Evolutionary conservation across 2,888 invertebrate genomes (phyloP).

Genomic region (Heliconius aoede): DNA sequence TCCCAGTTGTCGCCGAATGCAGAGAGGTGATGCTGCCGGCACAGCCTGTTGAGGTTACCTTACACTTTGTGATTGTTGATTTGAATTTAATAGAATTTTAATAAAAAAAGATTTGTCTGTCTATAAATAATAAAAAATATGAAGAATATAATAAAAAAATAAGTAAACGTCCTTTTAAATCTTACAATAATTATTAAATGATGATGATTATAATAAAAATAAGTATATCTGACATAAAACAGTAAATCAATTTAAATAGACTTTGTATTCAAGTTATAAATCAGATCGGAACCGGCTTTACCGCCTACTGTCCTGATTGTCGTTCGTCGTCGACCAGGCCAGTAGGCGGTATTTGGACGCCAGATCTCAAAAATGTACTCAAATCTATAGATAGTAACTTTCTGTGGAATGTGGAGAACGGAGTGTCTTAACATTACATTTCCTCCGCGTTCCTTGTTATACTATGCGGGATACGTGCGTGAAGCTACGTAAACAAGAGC

Average conservation of each 20-base stretch:
- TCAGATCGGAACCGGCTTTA: constrained; percentile 23
- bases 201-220: not conserved
- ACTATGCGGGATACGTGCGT: too few species aligned
- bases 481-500: not conserved
- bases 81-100: not conserved
- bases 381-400: not conserved
- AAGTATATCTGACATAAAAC: too few species aligned
- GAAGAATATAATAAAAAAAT: too few species aligned
- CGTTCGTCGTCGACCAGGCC: constrained; percentile 25
- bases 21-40: too few species aligned
- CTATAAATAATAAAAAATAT: too few species aligned
- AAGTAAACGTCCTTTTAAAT: too few species aligned
- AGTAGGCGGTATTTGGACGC: constrained; percentile 37
- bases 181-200: not conserved
- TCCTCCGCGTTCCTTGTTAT: too few species aligned
- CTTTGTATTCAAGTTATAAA: constrained; percentile 15
- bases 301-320: constrained; percentile 28
- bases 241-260: not conserved
- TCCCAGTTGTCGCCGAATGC: too few species aligned
- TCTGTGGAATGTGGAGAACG: too few species aligned
- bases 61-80: not conserved
- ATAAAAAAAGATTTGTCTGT: too few species aligned
- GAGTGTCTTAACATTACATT: too few species aligned
- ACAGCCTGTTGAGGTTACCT: not conserved
- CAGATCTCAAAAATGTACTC: constrained; percentile 17